Evolutionary conservation across 2,113 vertebrate species (phyloP).

Genomic region (Ictalurus furcatus): DNA sequence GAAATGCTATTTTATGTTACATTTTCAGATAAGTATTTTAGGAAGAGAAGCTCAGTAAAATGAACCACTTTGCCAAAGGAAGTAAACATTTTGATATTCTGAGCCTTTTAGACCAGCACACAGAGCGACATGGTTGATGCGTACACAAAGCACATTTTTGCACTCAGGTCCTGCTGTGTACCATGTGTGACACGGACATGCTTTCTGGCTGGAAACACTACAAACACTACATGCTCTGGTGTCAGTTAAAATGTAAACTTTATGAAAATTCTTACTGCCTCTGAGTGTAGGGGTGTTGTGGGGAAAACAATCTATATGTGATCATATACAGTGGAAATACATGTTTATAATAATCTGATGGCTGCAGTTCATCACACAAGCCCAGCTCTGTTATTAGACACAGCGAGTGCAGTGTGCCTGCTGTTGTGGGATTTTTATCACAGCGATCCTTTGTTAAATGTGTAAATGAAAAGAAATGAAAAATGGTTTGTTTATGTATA

Average conservation of each 20-base stretch:
- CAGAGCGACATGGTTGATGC: neutral
- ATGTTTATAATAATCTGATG: neutral
- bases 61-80: neutral
- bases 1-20: neutral
- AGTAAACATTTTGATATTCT: neutral
- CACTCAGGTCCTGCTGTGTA: neutral
- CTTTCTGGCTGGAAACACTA: constrained; percentile 1
- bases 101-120: neutral
- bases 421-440: no score
- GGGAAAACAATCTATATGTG: neutral
- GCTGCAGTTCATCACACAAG: neutral
- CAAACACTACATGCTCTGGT: neutral
- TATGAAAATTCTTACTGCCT: no score
- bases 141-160: neutral
- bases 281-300: neutral
- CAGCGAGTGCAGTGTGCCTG: no score
- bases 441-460: no score
- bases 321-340: neutral
- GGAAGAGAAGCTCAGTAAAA: neutral
- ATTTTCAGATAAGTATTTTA: neutral
- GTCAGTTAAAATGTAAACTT: neutral
- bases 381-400: no score
- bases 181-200: neutral
- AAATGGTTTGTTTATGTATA: no score
- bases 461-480: no score